Conservation (phyloP, 2,113 vertebrate species). For the Regulus satrapa region DNA sequence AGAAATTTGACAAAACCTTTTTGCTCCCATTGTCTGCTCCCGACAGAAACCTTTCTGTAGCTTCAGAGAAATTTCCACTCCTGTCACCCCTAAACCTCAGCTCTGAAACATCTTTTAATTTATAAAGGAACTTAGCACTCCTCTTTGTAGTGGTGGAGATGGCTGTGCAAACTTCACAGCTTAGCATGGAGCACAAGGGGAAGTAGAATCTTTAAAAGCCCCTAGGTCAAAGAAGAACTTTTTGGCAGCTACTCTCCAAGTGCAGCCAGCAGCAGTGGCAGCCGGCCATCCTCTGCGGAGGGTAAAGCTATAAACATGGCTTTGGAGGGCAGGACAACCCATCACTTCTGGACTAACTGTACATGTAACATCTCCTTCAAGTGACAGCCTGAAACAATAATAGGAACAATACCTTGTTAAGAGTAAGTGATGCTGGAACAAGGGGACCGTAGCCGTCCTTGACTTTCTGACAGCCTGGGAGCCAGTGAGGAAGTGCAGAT, state of each 20-base stretch:
- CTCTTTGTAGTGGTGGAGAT: background rate
- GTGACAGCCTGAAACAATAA: conserved; percentile 48
- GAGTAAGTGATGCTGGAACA: conserved; percentile 18
- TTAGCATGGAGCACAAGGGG: background rate
- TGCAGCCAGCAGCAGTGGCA: background rate
- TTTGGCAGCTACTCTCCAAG: background rate
- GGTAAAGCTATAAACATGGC: background rate
- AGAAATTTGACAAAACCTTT: background rate
- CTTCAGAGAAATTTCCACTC: background rate
- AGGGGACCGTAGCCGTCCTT: background rate
- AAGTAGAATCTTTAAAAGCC: background rate
- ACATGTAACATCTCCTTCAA: background rate
- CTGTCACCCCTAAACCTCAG: background rate
- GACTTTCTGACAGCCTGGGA: conserved; percentile 26
- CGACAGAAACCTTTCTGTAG: background rate
- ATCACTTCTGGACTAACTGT: background rate
- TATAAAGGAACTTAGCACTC: background rate
- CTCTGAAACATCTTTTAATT: background rate
- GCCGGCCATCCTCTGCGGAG: background rate
- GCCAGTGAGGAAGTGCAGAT: conserved; percentile 43
- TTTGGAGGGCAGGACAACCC: background rate
- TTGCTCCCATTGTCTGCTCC: background rate
- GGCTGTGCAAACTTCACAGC: background rate
- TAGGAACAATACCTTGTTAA: conserved; percentile 52
- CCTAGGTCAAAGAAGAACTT: background rate